Evolutionary conservation across 2,797 vertebrate genomes (phyloP).

Genomic region (Karalla daura): DNA sequence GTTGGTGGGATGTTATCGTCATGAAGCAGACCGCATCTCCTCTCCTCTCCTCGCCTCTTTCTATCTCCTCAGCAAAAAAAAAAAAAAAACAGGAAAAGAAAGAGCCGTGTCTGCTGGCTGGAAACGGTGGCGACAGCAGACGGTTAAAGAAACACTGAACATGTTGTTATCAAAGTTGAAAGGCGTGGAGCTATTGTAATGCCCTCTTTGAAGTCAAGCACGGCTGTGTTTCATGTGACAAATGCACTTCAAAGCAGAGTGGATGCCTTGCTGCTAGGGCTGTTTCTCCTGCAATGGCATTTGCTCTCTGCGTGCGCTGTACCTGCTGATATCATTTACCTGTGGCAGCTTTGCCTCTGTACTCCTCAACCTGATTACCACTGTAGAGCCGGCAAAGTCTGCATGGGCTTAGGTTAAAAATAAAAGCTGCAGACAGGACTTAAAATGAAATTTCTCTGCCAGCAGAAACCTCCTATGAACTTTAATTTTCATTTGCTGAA

Average conservation of each 20-base stretch:
- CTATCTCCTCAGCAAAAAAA: constrained; percentile 5
- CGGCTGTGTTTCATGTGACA: constrained; percentile 73
- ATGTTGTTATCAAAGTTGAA: constrained; percentile 67
- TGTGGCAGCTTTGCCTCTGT: constrained; percentile 67
- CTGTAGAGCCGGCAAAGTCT: constrained; percentile 20
- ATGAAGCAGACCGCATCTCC: constrained; percentile 23
- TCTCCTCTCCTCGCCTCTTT: constrained; percentile 5
- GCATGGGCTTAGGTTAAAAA: constrained; percentile 37
- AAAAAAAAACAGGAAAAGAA: not conserved
- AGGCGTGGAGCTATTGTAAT: constrained; percentile 69
- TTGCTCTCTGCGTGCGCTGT: constrained; percentile 49
- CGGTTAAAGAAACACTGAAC: constrained; percentile 57
- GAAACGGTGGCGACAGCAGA: constrained; percentile 47
- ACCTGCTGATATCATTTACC: constrained; percentile 77
- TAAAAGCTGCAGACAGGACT: constrained; percentile 32
- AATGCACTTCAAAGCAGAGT: constrained; percentile 79
- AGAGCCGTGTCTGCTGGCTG: constrained; percentile 30
- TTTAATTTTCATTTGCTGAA: constrained; percentile 43
- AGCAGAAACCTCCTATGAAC: constrained; percentile 35
- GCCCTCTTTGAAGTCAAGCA: constrained; percentile 75
- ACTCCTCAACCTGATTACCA: constrained; percentile 59
- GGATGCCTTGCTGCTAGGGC: constrained; percentile 58
- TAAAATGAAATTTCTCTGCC: constrained; percentile 34
- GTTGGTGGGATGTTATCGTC: constrained; percentile 41
- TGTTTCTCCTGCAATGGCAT: constrained; percentile 68